Percentiles rank a stretch among this genome's conserved stretches.
Conservation (phyloP, 2,797 vertebrate genomes). For the Siniperca obscura region DNA sequence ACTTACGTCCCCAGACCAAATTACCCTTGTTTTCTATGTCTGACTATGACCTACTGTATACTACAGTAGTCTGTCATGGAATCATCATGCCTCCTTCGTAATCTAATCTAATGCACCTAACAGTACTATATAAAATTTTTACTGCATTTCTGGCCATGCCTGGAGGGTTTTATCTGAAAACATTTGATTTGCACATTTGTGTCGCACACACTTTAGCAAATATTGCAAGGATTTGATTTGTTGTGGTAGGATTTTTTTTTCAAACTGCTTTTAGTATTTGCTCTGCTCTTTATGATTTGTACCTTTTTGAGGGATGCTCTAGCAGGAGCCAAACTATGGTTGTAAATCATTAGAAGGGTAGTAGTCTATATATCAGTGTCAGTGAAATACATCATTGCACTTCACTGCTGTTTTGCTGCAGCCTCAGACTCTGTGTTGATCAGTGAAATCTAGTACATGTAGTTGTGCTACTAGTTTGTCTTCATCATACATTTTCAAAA, state of each 20-base stretch:
- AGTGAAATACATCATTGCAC: constrained; percentile 25
- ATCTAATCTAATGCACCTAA: constrained; percentile 1
- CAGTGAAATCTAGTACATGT: not conserved
- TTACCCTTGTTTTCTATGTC: not conserved
- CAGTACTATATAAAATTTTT: constrained; percentile 14
- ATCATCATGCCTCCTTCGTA: not conserved
- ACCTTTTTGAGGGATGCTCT: constrained; percentile 28
- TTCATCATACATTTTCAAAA: constrained; percentile 22
- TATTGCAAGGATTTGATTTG: constrained; percentile 26
- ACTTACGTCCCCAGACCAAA: not conserved
- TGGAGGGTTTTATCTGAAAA: constrained; percentile 45
- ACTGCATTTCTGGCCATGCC: constrained; percentile 21
- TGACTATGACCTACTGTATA: not conserved
- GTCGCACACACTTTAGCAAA: constrained; percentile 33
- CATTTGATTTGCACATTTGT: constrained; percentile 63
- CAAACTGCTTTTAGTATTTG: constrained; percentile 21
- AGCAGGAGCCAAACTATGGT: constrained; percentile 30
- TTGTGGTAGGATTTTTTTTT: constrained; percentile 13
- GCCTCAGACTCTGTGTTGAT: constrained; percentile 2
- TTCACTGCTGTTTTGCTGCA: constrained; percentile 22
- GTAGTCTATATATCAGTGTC: constrained; percentile 33
- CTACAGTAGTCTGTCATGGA: not conserved
- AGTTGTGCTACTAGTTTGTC: not conserved
- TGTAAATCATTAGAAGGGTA: constrained; percentile 37
- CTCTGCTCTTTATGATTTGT: constrained; percentile 32